These are phyloP conservation scores for Valencia hispanica DNA, from an alignment of 2,797 vertebrate genomes.

Conservation along the genomic window DNA sequence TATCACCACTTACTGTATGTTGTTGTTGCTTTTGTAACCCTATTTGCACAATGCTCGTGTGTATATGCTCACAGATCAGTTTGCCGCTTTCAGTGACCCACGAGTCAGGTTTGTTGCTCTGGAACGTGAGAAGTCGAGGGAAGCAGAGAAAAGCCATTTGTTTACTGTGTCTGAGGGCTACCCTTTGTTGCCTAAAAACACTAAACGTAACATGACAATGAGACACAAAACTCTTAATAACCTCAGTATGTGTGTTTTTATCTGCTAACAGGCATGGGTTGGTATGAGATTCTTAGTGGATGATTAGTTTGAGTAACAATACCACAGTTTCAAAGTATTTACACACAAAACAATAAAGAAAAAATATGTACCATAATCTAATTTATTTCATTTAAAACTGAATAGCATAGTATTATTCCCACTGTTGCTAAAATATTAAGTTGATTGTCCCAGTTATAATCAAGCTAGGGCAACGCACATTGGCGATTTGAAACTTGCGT, in stretches of 20 bases:
- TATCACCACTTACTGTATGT: constrained; percentile 80
- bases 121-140: constrained; percentile 57
- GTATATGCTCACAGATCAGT: constrained; percentile 71
- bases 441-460: neutral
- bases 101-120: constrained; percentile 68
- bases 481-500: neutral
- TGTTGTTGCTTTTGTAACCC: constrained; percentile 54
- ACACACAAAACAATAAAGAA: neutral
- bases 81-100: constrained; percentile 54
- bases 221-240: constrained; percentile 58
- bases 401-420: neutral
- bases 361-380: neutral
- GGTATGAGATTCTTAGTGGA: neutral
- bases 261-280: constrained; percentile 28
- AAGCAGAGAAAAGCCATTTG: constrained; percentile 76
- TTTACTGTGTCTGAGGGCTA: constrained; percentile 78
- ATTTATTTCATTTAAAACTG: neutral
- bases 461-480: neutral
- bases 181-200: constrained; percentile 87
- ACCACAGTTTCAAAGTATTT: neutral
- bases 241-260: constrained; percentile 38
- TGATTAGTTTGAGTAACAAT: neutral
- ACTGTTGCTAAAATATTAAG: neutral
- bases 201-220: constrained; percentile 75
- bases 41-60: constrained; percentile 79